Conservation (phyloP, 2,888 invertebrate genomes). For the Sialis lutaria region DNA sequence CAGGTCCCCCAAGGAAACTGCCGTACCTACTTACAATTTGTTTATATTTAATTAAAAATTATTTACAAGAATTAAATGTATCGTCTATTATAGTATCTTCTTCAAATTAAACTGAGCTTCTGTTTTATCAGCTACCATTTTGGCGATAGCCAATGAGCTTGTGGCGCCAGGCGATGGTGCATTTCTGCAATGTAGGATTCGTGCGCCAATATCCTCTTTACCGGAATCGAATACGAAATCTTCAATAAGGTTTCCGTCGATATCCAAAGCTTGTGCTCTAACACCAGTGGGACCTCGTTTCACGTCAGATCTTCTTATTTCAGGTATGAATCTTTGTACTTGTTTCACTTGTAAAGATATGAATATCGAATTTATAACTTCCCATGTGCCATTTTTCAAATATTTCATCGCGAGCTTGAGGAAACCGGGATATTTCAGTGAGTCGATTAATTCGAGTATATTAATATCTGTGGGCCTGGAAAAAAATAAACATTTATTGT, state of each 20-base stretch:
- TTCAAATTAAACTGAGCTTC: slow-evolving; percentile 42
- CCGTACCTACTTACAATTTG: no score
- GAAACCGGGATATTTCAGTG: slow-evolving; percentile 58
- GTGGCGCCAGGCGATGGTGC: slow-evolving; percentile 98
- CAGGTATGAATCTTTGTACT: slow-evolving; percentile 70
- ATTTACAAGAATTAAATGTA: no score
- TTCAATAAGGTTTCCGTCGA: slow-evolving; percentile 76
- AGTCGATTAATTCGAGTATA: slow-evolving; percentile 48
- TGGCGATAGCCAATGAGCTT: slow-evolving; percentile 87
- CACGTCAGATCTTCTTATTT: slow-evolving; percentile 58
- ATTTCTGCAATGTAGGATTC: slow-evolving; percentile 89
- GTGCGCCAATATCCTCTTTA: slow-evolving; percentile 48
- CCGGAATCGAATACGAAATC: slow-evolving; percentile 93
- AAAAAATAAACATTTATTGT: no score
- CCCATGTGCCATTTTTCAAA: slow-evolving; percentile 59
- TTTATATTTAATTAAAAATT: no score
- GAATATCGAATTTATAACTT: slow-evolving; percentile 65
- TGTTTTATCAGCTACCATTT: slow-evolving; percentile 80
- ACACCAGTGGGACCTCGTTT: slow-evolving; percentile 84
- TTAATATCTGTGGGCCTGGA: slow-evolving; percentile 60
- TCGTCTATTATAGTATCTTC: no score
- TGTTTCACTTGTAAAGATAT: slow-evolving; percentile 64
- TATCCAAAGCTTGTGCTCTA: slow-evolving; percentile 85
- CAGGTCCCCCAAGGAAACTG: no score
- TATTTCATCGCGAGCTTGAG: slow-evolving; percentile 69